Percentiles rank a stretch among this genome's conserved stretches.
Evolutionary conservation across 2,113 vertebrate genomes (phyloP).

Genomic region (Odontophorus gujanensis): DNA sequence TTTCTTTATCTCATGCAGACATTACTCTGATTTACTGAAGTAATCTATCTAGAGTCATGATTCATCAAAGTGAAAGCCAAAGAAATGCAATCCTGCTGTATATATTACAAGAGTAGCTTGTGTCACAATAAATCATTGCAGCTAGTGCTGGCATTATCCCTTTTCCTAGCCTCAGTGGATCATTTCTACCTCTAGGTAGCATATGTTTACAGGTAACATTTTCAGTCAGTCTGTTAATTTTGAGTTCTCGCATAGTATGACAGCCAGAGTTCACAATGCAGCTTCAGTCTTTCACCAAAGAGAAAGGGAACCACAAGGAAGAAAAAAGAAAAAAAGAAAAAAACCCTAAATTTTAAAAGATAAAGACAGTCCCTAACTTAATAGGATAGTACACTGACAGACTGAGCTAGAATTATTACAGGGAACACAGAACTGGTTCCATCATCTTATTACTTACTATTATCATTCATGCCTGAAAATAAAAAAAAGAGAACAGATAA

Average conservation of each 20-base stretch:
- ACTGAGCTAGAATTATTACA: neutral
- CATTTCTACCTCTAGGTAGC: neutral
- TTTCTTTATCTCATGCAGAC: neutral
- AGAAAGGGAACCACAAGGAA: neutral
- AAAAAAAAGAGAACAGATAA: rapidly evolving
- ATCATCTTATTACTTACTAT: neutral
- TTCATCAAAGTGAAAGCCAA: constrained; percentile 21
- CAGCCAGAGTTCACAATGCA: neutral
- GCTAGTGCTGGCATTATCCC: neutral
- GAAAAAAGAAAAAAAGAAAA: neutral
- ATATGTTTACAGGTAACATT: neutral
- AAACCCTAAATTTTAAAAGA: neutral
- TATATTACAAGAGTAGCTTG: neutral
- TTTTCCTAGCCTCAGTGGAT: neutral
- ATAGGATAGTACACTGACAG: neutral
- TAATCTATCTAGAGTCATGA: neutral
- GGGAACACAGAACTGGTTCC: neutral
- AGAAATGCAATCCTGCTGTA: neutral
- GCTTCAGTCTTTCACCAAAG: neutral
- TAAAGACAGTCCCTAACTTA: no score
- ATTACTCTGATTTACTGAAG: neutral
- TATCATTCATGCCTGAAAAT: neutral
- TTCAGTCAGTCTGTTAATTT: neutral
- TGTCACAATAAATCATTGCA: constrained; percentile 22
- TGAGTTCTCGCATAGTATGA: neutral